Percentiles rank a stretch among this genome's conserved stretches.
These are phyloP conservation scores for Thecophora atra DNA, from an alignment of 2,888 invertebrate genomes.

Conservation along the genomic window DNA sequence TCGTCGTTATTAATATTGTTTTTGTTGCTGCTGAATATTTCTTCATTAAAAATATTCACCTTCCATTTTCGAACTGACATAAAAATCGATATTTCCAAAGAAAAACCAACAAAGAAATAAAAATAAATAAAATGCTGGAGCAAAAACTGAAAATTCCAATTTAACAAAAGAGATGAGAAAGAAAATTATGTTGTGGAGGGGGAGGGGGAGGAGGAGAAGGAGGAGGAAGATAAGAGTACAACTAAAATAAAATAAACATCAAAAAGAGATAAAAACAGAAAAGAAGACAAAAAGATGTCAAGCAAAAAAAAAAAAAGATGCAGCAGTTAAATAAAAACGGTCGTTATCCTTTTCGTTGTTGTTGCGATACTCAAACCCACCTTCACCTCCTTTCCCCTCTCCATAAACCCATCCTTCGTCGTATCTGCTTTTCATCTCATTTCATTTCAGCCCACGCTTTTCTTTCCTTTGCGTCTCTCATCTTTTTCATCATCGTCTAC, in stretches of 20 bases:
- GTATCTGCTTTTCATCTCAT: slow-evolving; percentile 56
- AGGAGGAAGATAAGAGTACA: slow-evolving; percentile 2
- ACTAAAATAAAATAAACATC: slow-evolving; percentile 26
- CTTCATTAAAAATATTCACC: slow-evolving; percentile 53
- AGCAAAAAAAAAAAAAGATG: slow-evolving; percentile 41
- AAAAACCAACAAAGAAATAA: slow-evolving; percentile 44
- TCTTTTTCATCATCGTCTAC: slow-evolving; percentile 5
- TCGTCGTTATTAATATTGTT: neutral
- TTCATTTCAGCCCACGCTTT: slow-evolving; percentile 49
- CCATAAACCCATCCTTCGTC: slow-evolving; percentile 19
- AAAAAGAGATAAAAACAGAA: slow-evolving; percentile 32
- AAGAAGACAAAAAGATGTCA: slow-evolving; percentile 26
- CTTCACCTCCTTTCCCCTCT: too few relatives aligned
- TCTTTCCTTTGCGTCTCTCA: slow-evolving; percentile 46
- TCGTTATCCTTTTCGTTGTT: slow-evolving; percentile 56
- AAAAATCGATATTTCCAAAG: slow-evolving; percentile 57
- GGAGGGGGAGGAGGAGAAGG: neutral
- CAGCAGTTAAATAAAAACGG: slow-evolving; percentile 47
- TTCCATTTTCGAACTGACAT: slow-evolving; percentile 58
- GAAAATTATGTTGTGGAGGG: neutral
- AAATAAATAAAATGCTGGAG: slow-evolving; percentile 40
- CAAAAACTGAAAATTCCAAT: neutral
- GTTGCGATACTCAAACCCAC: slow-evolving; percentile 40
- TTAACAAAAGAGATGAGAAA: neutral
- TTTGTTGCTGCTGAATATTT: slow-evolving; percentile 28